These are phyloP conservation scores for Xylota sylvarum DNA, from an alignment of 2,888 invertebrate genomes.

Conservation along the genomic window DNA sequence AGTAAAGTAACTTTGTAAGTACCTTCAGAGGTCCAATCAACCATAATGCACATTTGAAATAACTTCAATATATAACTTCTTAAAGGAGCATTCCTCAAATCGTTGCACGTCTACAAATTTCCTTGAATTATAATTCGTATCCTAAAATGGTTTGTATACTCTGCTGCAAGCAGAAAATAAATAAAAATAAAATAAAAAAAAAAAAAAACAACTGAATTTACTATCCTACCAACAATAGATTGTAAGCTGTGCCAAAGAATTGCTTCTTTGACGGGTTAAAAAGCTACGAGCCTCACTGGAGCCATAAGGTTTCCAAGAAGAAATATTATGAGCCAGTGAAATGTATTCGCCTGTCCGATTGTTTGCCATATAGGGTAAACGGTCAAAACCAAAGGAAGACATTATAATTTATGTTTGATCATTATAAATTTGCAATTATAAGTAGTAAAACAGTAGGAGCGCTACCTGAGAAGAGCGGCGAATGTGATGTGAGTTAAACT, in stretches of 20 bases:
- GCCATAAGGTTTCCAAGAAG: constrained; percentile 51
- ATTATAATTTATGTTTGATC: constrained; percentile 77
- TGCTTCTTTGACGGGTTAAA: constrained; percentile 67
- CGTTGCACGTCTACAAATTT: constrained; percentile 43
- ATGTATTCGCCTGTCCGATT: constrained; percentile 77
- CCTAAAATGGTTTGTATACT: constrained; percentile 63
- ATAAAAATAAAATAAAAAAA: constrained; percentile 31
- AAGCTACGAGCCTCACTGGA: constrained; percentile 48
- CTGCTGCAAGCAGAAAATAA: constrained; percentile 11
- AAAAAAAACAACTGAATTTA: constrained; percentile 8
- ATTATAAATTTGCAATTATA: constrained; percentile 78
- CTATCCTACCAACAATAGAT: constrained; percentile 57
- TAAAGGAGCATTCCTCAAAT: constrained; percentile 13
- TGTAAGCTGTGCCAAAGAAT: constrained; percentile 63
- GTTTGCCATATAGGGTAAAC: constrained; percentile 75
- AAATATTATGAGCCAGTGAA: constrained; percentile 70
- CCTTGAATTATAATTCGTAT: constrained; percentile 62
- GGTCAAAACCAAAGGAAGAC: constrained; percentile 72
- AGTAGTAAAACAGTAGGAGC: constrained; percentile 41
- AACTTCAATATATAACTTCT: neutral
- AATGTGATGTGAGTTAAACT: constrained; percentile 14
- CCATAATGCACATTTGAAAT: constrained; percentile 30
- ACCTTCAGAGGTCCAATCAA: no score
- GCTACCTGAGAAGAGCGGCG: neutral
- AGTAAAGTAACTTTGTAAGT: no score